Base-by-base conservation (phyloP, 2,113 vertebrate species). In the Ailuropoda melanoleuca region DNA sequence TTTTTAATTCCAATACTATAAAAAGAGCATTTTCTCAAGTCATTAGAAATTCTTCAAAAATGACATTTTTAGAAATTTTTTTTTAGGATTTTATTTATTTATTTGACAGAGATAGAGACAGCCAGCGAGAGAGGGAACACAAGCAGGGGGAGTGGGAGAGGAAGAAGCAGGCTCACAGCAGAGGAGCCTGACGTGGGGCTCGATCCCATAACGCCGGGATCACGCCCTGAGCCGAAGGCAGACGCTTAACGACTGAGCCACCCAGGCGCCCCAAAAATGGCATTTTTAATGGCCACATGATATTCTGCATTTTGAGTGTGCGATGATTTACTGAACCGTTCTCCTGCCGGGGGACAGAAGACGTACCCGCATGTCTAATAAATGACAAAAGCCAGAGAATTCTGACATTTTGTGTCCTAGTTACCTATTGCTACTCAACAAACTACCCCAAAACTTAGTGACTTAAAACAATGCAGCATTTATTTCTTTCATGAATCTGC, bases 21-120 rank as follows among this genome's bases (percentile, higher is more conserved):
- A 96, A 94, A 90, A 92, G 58, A 72, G 18, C 13, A 34, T 86
- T 48, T 77, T 50, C 62, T 88, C 68, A 48, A 55, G 21, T 58
- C 60, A 83, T 70, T 70, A 89, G 66, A 87, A 86, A 82, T 53
- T 82, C 72, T 89, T 92, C 83, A 89, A 77, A 93, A 93, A 39
- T 1, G 64, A 39, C 48, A 85, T 88, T 86, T 92, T 55, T 77
- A 85, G n/a, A n/a, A n/a, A n/a, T n/a, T n/a, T n/a, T n/a, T n/a
- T n/a, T n/a, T n/a, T n/a, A n/a, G n/a, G n/a, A n/a, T n/a, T n/a
- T n/a, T n/a, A n/a, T n/a, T n/a, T n/a, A n/a, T n/a, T n/a, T n/a
- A n/a, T n/a, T n/a, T n/a, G n/a, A n/a, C n/a, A n/a, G n/a, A n/a
- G n/a, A n/a, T n/a, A n/a, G n/a, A n/a, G n/a, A n/a, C n/a, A n/a